These are phyloP conservation scores for Hypsopygia costalis DNA, from an alignment of 2,888 invertebrate genomes.

Conservation along the genomic window DNA sequence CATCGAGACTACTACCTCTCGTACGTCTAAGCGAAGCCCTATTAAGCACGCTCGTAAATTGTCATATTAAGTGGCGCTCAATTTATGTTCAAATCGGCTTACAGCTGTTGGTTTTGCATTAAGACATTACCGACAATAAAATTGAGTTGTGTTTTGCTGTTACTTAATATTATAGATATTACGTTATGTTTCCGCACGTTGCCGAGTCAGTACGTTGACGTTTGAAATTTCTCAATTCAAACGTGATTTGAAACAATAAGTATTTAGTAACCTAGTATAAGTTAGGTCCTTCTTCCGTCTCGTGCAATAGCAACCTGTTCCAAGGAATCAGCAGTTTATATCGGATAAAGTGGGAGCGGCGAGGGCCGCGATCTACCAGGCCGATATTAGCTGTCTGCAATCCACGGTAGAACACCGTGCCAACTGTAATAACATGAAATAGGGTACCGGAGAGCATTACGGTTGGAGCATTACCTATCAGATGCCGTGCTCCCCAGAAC, in stretches of 20 bases:
- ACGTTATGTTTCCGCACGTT: constrained; percentile 31
- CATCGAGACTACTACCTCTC: constrained; percentile 34
- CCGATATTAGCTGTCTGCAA: constrained; percentile 48
- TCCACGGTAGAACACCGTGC: constrained; percentile 34
- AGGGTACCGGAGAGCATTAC: constrained; percentile 47
- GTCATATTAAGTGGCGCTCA: constrained; percentile 56
- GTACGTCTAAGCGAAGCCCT: constrained; percentile 26
- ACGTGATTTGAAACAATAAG: constrained; percentile 18
- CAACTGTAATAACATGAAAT: constrained; percentile 62
- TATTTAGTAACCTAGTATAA: no score
- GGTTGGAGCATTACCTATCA: constrained; percentile 50
- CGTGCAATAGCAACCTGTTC: constrained; percentile 2
- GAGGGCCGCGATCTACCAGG: constrained; percentile 41
- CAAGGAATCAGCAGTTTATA: constrained; percentile 8
- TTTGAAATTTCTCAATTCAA: constrained; percentile 15
- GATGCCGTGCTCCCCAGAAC: constrained; percentile 61
- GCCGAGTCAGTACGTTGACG: constrained; percentile 12
- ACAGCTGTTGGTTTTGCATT: constrained; percentile 44
- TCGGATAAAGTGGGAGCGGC: constrained; percentile 26
- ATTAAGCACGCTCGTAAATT: constrained; percentile 54
- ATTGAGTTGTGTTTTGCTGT: constrained; percentile 34
- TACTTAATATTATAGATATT: constrained; percentile 27
- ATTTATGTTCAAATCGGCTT: constrained; percentile 53
- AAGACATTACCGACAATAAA: constrained; percentile 43
- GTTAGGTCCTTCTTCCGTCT: background rate